These are phyloP conservation scores for Corapipo altera DNA, from an alignment of 2,113 vertebrate species.

Conservation along the genomic window DNA sequence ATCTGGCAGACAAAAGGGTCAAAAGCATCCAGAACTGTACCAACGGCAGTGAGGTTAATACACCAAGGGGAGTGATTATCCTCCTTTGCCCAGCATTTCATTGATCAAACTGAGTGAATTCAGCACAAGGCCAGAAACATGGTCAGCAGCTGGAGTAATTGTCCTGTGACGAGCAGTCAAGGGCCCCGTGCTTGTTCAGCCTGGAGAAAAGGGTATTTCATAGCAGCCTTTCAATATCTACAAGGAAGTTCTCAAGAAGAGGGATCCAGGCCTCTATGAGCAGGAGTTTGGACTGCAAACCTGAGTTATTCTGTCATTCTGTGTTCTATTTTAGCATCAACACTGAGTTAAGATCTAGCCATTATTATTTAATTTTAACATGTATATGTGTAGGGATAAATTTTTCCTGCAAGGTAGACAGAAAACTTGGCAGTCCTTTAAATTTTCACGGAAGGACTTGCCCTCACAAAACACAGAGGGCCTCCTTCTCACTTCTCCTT, in stretches of 20 bases:
- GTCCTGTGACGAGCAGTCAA: not conserved
- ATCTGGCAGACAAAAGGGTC: not conserved
- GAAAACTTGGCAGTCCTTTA: not conserved
- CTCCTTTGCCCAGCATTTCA: not conserved
- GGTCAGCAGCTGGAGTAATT: not conserved
- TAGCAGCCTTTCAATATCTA: not conserved
- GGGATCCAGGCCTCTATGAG: not conserved
- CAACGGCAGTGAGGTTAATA: not conserved
- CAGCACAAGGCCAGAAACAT: not conserved
- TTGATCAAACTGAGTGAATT: not conserved
- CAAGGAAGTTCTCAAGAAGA: not conserved
- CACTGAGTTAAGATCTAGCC: not conserved
- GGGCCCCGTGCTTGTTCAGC: not conserved
- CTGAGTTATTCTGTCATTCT: not conserved
- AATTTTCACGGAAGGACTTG: not conserved
- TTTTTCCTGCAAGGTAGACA: not conserved
- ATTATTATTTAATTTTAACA: not conserved
- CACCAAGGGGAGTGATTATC: not conserved
- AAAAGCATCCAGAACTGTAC: not conserved
- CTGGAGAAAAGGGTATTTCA: not conserved
- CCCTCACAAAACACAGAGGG: not conserved
- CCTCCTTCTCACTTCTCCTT: not conserved
- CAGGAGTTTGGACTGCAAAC: not conserved
- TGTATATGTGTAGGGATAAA: not conserved
- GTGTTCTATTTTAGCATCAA: not conserved